A percentile compares a stretch with the other conserved stretches of the same genome.
Evolutionary conservation across 2,888 invertebrate genomes (phyloP).

Genomic region (Drosophila infuscata): DNA sequence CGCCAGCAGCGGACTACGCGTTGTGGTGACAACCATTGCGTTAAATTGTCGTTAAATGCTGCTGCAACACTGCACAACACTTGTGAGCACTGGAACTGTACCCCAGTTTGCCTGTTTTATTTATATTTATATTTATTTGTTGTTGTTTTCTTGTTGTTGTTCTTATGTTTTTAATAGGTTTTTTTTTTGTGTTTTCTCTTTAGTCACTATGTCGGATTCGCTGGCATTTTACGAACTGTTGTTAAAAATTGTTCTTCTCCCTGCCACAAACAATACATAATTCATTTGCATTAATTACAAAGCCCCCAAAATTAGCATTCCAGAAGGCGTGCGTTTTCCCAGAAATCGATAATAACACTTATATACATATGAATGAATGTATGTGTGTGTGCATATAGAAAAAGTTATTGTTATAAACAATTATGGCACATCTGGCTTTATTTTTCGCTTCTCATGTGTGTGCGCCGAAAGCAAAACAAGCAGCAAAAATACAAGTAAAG

Average conservation of each 20-base stretch:
- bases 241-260: slow-evolving; percentile 35
- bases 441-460: background rate
- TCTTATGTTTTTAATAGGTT: background rate
- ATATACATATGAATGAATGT: slow-evolving; percentile 17
- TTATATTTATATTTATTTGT: slow-evolving; percentile 3
- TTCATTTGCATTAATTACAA: slow-evolving; percentile 58
- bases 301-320: slow-evolving; percentile 54
- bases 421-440: slow-evolving; percentile 60
- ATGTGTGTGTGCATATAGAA: slow-evolving; percentile 6
- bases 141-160: background rate
- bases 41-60: background rate
- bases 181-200: slow-evolving; percentile 19
- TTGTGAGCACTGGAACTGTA: slow-evolving; percentile 6
- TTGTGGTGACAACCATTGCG: slow-evolving; percentile 83
- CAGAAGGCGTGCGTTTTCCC: slow-evolving; percentile 22
- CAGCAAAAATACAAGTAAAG: slow-evolving; percentile 7
- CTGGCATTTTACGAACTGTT: slow-evolving; percentile 56
- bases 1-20: slow-evolving; percentile 80
- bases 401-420: slow-evolving; percentile 69
- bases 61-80: slow-evolving; percentile 18
- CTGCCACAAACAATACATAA: slow-evolving; percentile 45
- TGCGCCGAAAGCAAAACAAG: slow-evolving; percentile 3
- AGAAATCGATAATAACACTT: slow-evolving; percentile 53
- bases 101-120: slow-evolving; percentile 8
- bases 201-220: slow-evolving; percentile 35